Conservation (phyloP, 2,888 invertebrate genomes). For the Caenorhabditis plicata region DNA sequence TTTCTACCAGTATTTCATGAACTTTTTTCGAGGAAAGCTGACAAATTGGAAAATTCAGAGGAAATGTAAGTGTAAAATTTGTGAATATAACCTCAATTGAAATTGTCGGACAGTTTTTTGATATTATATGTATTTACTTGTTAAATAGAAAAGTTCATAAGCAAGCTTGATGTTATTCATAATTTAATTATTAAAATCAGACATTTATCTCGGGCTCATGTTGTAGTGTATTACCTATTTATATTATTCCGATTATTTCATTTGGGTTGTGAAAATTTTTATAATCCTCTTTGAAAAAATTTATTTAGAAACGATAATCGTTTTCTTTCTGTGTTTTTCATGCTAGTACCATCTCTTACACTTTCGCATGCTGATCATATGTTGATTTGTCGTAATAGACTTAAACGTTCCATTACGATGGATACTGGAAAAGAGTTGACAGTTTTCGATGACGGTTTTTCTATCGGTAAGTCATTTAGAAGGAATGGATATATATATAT, state of each 20-base stretch:
- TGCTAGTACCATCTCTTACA: no score
- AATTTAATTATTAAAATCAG: no score
- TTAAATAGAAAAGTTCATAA: background rate
- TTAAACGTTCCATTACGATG: slow-evolving; percentile 79
- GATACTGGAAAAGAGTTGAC: slow-evolving; percentile 77
- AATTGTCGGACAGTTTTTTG: no score
- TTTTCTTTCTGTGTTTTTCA: slow-evolving; percentile 7
- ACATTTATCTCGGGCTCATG: no score
- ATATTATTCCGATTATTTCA: background rate
- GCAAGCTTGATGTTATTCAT: no score
- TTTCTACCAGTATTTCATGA: no score
- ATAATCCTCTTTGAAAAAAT: background rate
- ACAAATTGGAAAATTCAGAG: background rate
- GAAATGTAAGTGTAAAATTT: no score
- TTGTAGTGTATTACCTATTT: no score
- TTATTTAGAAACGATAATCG: slow-evolving; percentile 12
- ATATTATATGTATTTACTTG: no score
- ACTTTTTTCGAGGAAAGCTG: no score
- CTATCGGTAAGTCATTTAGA: slow-evolving; percentile 75
- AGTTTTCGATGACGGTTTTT: slow-evolving; percentile 97
- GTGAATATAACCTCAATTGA: no score
- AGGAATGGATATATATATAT: background rate
- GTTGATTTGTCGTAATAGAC: slow-evolving; percentile 85
- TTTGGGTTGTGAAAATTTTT: background rate
- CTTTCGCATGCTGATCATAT: slow-evolving; percentile 71